These are phyloP conservation scores for Pherbina coryleti DNA, from an alignment of 2,888 invertebrate genomes.

Conservation along the genomic window DNA sequence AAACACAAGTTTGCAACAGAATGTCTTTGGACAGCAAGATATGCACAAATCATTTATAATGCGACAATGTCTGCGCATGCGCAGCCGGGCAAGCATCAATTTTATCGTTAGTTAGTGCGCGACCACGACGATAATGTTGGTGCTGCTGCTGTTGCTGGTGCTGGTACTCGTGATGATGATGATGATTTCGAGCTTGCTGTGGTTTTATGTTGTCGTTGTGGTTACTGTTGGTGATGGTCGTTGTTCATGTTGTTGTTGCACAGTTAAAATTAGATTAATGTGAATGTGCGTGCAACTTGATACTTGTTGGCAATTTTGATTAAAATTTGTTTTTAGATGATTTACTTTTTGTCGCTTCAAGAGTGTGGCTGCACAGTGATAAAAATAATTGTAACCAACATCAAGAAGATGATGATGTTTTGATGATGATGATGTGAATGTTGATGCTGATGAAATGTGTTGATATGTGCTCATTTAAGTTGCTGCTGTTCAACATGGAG, in stretches of 20 bases:
- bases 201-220: neutral
- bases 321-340: neutral
- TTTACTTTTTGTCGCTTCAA: constrained; percentile 3
- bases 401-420: neutral
- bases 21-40: neutral
- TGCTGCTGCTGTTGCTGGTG: neutral
- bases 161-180: neutral
- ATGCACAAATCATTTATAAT: constrained; percentile 26
- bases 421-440: neutral
- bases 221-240: neutral
- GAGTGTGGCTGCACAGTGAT: neutral
- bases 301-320: constrained; percentile 16
- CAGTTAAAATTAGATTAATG: constrained; percentile 45
- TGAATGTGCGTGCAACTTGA: constrained; percentile 17
- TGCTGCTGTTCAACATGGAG: too few species aligned
- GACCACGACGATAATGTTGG: neutral
- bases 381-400: constrained; percentile 6
- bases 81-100: neutral
- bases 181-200: neutral
- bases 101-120: constrained; percentile 9
- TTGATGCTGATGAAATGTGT: neutral
- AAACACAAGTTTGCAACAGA: constrained; percentile 26
- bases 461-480: neutral
- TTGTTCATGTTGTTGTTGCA: neutral
- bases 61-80: constrained; percentile 15